Conservation (phyloP, 37 sponge, comb jelly and placozoan species). For the Ephydatia muelleri region DNA sequence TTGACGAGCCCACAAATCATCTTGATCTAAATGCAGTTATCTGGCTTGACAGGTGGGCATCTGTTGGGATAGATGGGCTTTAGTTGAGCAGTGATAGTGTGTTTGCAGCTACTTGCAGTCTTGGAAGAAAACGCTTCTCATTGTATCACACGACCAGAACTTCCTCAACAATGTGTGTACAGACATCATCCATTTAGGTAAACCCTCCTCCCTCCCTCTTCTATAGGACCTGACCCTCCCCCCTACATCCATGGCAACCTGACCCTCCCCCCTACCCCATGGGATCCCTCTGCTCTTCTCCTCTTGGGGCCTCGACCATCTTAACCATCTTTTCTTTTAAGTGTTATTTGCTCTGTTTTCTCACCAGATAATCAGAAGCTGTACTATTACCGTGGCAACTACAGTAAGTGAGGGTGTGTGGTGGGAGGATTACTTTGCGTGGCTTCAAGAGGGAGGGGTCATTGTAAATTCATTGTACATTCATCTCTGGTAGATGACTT, state of each 20-base stretch:
- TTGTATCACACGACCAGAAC: conserved; percentile 99
- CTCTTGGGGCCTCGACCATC: no score
- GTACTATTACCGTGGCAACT: conserved; percentile 96
- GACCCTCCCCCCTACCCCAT: no score
- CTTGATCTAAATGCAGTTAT: conserved; percentile 99
- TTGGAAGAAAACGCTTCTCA: conserved; percentile 98
- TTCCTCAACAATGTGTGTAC: conserved; percentile 98
- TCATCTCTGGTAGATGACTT: conserved; percentile 66
- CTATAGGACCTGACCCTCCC: no score
- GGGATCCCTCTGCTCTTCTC: conserved; percentile 18
- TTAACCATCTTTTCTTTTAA: no score
- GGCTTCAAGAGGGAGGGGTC: neutral
- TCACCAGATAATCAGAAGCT: conserved; percentile 85
- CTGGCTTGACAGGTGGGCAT: conserved; percentile 89
- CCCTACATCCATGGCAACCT: no score
- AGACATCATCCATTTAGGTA: conserved; percentile 93
- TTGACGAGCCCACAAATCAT: conserved; percentile 99
- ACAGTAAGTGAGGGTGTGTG: conserved; percentile 58
- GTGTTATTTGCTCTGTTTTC: neutral
- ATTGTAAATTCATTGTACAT: neutral
- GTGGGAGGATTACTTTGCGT: no score
- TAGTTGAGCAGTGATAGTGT: neutral
- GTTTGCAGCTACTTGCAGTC: conserved; percentile 84
- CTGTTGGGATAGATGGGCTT: neutral
- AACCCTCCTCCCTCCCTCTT: neutral